Conservation (phyloP, 2,888 invertebrate genomes). For the Trachelus tabidus region DNA sequence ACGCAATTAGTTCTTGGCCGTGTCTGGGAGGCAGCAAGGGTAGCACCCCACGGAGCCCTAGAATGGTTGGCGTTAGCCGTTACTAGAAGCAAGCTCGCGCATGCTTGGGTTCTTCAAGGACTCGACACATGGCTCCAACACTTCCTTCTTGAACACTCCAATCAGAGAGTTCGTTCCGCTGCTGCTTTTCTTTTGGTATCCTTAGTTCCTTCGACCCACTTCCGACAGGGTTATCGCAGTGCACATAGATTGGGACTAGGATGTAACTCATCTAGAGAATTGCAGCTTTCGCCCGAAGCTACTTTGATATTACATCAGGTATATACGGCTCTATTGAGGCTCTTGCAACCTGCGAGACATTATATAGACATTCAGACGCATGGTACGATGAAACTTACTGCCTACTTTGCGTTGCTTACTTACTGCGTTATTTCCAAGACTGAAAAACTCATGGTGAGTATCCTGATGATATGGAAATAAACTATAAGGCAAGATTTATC, state of each 20-base stretch:
- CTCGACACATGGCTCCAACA: conserved; percentile 92
- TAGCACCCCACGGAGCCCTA: conserved; percentile 90
- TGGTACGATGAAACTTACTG: conserved; percentile 91
- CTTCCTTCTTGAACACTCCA: conserved; percentile 85
- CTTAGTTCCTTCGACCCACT: conserved; percentile 89
- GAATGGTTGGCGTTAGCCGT: conserved; percentile 87
- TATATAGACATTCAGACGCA: conserved; percentile 89
- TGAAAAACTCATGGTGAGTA: conserved; percentile 89
- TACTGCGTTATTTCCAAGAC: conserved; percentile 91
- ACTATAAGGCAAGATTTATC: neutral
- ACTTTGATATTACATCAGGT: conserved; percentile 74
- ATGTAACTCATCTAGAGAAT: conserved; percentile 68
- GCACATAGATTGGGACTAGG: conserved; percentile 71
- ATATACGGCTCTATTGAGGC: conserved; percentile 78
- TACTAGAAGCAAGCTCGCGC: conserved; percentile 89
- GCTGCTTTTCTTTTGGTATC: conserved; percentile 91
- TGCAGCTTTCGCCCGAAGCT: conserved; percentile 69
- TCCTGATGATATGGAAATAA: neutral
- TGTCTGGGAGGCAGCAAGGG: conserved; percentile 91
- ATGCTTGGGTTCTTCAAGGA: conserved; percentile 92
- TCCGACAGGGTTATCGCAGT: conserved; percentile 85
- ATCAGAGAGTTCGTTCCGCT: conserved; percentile 89
- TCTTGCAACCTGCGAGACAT: conserved; percentile 85
- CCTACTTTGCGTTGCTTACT: conserved; percentile 91
- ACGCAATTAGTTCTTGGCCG: conserved; percentile 88